Evolutionary conservation across 2,113 vertebrate genomes (phyloP).

Genomic region (Antechinus flavipes): DNA sequence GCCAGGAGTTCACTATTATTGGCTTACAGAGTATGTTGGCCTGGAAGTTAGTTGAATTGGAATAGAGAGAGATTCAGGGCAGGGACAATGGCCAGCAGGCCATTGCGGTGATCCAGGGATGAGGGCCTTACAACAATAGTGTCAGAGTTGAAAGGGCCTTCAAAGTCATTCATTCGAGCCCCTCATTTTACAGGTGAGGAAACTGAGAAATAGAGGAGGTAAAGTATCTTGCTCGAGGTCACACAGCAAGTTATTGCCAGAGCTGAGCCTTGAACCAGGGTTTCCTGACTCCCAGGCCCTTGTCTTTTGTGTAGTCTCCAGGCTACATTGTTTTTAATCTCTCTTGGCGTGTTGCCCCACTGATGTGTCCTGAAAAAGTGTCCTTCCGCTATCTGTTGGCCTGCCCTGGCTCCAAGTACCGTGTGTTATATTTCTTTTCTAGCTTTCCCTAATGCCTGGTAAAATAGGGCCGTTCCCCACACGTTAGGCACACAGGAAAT

Average conservation of each 20-base stretch:
- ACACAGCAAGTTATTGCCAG: neutral
- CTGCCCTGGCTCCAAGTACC: neutral
- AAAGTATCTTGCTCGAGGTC: neutral
- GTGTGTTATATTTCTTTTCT: neutral
- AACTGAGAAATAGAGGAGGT: neutral
- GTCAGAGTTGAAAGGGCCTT: neutral
- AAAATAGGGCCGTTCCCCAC: neutral
- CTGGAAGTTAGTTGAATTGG: neutral
- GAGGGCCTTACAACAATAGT: neutral
- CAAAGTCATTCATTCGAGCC: neutral
- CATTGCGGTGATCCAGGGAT: neutral
- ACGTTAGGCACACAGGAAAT: neutral
- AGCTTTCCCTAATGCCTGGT: slow-evolving; percentile 1
- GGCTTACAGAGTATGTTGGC: neutral
- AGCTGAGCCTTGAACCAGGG: neutral
- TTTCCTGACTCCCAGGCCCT: neutral
- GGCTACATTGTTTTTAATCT: neutral
- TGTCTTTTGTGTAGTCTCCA: neutral
- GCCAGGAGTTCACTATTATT: neutral
- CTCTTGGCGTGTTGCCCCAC: neutral
- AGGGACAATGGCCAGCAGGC: neutral
- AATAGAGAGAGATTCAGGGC: neutral
- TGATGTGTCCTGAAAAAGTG: neutral
- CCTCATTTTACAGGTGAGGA: neutral
- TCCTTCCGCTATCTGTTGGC: neutral